These are phyloP conservation scores for Halocaridina rubra DNA, from an alignment of 2,888 invertebrate species.

Conservation along the genomic window DNA sequence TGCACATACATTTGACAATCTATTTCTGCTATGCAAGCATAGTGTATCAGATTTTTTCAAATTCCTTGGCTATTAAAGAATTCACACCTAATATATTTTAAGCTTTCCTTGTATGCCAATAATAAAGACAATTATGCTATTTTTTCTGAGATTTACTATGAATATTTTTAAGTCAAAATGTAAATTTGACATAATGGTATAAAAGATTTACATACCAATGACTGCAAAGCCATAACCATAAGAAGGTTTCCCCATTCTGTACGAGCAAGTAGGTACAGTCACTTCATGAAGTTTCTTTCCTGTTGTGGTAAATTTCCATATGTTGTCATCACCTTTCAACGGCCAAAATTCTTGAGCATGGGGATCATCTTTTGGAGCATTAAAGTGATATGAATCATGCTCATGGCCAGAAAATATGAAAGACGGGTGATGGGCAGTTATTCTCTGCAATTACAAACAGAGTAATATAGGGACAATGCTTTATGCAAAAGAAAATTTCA, in stretches of 20 bases:
- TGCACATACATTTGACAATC: too few species aligned
- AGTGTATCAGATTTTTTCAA: too few species aligned
- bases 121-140: too few species aligned
- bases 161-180: too few species aligned
- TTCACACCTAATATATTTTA: too few species aligned
- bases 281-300: conserved; percentile 74
- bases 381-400: conserved; percentile 67
- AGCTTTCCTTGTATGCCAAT: too few species aligned
- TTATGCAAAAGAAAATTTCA: too few species aligned
- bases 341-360: conserved; percentile 45
- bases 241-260: conserved; percentile 87
- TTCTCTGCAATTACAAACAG: conserved; percentile 55
- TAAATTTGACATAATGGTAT: too few species aligned
- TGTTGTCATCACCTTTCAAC: conserved; percentile 66
- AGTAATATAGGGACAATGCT: too few species aligned
- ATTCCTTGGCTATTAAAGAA: too few species aligned
- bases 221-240: conserved; percentile 61
- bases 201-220: conserved; percentile 53
- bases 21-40: too few species aligned
- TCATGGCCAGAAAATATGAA: conserved; percentile 70
- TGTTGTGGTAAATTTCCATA: conserved; percentile 64
- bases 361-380: conserved; percentile 34
- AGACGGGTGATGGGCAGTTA: conserved; percentile 64
- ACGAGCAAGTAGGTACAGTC: conserved; percentile 93
- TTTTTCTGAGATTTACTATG: too few species aligned